Conservation (phyloP, 2,113 vertebrate genomes). For the Eubucco bourcierii region DNA sequence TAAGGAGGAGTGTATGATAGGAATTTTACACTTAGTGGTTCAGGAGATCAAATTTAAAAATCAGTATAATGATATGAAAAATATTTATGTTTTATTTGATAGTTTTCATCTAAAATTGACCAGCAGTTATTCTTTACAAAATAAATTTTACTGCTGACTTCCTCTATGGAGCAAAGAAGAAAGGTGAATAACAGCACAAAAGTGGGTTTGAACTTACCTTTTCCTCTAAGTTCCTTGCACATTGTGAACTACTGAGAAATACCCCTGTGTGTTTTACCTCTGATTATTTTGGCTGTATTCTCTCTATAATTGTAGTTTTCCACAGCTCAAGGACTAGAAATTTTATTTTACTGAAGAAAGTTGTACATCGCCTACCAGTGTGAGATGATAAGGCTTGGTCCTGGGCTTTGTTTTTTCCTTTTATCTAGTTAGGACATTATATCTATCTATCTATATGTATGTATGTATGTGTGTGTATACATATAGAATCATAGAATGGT, state of each 20-base stretch:
- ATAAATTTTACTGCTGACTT: neutral
- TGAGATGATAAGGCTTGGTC: neutral
- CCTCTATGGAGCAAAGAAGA: neutral
- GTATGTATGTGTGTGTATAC: too few relatives aligned
- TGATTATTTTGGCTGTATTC: neutral
- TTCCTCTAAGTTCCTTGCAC: neutral
- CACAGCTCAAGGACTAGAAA: neutral
- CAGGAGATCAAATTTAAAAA: neutral
- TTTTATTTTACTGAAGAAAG: neutral
- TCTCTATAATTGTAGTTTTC: neutral
- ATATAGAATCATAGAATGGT: too few relatives aligned
- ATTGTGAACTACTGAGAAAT: neutral
- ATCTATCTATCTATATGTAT: too few relatives aligned
- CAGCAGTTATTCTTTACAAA: neutral
- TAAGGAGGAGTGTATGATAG: neutral
- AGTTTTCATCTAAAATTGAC: neutral
- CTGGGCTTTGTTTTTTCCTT: neutral
- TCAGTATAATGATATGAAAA: neutral
- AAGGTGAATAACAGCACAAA: neutral
- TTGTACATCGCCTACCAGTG: neutral
- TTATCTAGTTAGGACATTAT: neutral
- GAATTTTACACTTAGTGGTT: neutral
- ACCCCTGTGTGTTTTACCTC: neutral
- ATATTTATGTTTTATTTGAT: neutral
- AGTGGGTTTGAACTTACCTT: neutral